Conservation (phyloP, 2,888 invertebrate species). For the Phyllotreta striolata region DNA sequence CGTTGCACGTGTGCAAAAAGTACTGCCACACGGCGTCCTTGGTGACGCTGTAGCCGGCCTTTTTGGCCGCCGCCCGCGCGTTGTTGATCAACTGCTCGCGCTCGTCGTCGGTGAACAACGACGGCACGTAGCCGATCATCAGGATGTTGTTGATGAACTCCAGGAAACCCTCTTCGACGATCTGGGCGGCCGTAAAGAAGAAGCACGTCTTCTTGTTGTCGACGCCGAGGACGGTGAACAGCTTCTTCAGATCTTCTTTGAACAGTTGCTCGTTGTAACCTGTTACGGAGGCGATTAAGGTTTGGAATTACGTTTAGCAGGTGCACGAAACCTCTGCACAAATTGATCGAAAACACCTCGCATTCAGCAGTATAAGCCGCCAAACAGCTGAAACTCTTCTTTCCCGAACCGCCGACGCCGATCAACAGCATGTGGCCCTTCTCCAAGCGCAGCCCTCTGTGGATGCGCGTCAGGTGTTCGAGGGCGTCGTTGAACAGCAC, state of each 20-base stretch:
- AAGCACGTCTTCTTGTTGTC: constrained; percentile 83
- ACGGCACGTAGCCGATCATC: constrained; percentile 85
- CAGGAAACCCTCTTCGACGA: constrained; percentile 82
- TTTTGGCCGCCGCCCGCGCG: constrained; percentile 71
- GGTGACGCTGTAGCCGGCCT: constrained; percentile 75
- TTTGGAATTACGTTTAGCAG: neutral
- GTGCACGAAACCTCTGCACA: constrained; percentile 68
- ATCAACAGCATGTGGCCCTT: constrained; percentile 85
- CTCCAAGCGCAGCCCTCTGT: constrained; percentile 83
- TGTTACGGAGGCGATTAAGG: too few species aligned
- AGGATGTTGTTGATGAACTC: constrained; percentile 92
- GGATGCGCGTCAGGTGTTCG: constrained; percentile 88
- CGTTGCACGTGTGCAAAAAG: constrained; percentile 78
- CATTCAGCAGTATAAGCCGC: constrained; percentile 87
- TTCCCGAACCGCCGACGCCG: constrained; percentile 91
- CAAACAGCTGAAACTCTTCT: constrained; percentile 80
- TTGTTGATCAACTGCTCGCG: constrained; percentile 80
- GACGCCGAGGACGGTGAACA: constrained; percentile 80
- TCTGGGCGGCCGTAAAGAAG: constrained; percentile 84
- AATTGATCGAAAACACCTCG: constrained; percentile 81
- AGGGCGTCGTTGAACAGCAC: constrained; percentile 92
- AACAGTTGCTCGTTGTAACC: constrained; percentile 83
- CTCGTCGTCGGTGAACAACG: constrained; percentile 87
- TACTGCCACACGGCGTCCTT: constrained; percentile 88
- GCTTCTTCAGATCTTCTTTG: constrained; percentile 84